These are phyloP conservation scores for Bucorvus abyssinicus DNA, from an alignment of 2,797 vertebrate genomes.

Conservation along the genomic window DNA sequence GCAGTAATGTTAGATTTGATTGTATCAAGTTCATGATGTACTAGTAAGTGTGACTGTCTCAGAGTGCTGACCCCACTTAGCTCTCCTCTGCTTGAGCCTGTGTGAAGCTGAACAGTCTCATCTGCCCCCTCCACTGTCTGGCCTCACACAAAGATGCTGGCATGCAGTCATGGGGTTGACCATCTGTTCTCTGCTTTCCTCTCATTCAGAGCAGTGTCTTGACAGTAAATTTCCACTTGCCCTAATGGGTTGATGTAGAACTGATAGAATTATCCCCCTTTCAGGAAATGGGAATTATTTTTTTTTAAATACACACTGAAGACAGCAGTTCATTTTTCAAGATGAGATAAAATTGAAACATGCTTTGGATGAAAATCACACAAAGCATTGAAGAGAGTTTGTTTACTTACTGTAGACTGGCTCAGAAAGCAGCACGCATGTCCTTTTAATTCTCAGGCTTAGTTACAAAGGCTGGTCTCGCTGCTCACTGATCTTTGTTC, in stretches of 20 bases:
- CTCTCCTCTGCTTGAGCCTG: not conserved
- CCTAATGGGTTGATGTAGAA: not conserved
- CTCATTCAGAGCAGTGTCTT: not conserved
- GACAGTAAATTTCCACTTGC: not conserved
- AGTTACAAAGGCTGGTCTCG: not conserved
- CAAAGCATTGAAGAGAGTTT: not conserved
- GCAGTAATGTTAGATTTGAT: not conserved
- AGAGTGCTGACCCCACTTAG: not conserved
- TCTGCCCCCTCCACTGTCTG: not conserved
- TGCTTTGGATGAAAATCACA: not conserved
- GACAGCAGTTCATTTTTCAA: not conserved
- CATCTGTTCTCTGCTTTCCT: slow-evolving; percentile 23
- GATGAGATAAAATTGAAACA: not conserved
- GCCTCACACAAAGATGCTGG: not conserved
- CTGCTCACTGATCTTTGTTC: not conserved
- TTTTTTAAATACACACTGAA: not conserved
- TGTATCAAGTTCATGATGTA: not conserved
- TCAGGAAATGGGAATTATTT: not conserved
- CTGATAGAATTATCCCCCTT: not conserved
- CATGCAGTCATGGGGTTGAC: not conserved
- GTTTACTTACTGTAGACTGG: not conserved
- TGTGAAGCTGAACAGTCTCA: not conserved
- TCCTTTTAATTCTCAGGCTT: not conserved
- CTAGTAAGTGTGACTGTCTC: not conserved
- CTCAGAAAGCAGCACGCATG: not conserved